A percentile compares a stretch with the other conserved stretches of the same genome.
Conservation (phyloP, 2,888 invertebrate genomes). For the Lacanobia oleracea region DNA sequence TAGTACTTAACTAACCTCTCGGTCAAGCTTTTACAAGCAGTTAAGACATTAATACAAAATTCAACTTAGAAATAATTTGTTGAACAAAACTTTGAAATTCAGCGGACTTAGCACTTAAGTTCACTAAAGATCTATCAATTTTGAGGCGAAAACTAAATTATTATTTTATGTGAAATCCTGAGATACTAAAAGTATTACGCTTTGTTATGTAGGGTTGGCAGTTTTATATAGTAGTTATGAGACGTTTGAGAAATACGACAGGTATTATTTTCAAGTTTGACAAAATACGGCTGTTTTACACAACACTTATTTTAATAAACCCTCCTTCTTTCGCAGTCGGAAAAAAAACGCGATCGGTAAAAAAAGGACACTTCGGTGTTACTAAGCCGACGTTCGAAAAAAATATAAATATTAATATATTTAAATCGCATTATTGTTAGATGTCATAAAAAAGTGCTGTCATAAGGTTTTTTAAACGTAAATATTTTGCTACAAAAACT, state of each 20-base stretch:
- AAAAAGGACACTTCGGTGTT: too few relatives aligned
- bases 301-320: not conserved
- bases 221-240: slow-evolving; percentile 27
- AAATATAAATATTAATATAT: too few relatives aligned
- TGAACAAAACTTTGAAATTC: slow-evolving; percentile 46
- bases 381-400: too few relatives aligned
- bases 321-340: too few relatives aligned
- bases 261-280: not conserved
- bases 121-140: slow-evolving; percentile 58
- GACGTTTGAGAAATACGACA: not conserved
- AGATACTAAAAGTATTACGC: slow-evolving; percentile 51
- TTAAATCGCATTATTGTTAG: too few relatives aligned
- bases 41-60: slow-evolving; percentile 33
- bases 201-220: slow-evolving; percentile 48
- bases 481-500: too few relatives aligned
- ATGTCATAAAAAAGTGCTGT: not conserved
- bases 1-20: slow-evolving; percentile 13
- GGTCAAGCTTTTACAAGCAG: slow-evolving; percentile 37
- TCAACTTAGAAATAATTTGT: slow-evolving; percentile 44
- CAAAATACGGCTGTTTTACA: not conserved
- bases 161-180: slow-evolving; percentile 56
- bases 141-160: slow-evolving; percentile 62
- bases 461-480: too few relatives aligned
- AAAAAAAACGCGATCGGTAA: too few relatives aligned
- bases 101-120: slow-evolving; percentile 58